A percentile compares a stretch with the other conserved stretches of the same genome.
Conservation (phyloP, 53 echinoderm and acorn worm genomes). For the Temnopleurus reevesii region DNA sequence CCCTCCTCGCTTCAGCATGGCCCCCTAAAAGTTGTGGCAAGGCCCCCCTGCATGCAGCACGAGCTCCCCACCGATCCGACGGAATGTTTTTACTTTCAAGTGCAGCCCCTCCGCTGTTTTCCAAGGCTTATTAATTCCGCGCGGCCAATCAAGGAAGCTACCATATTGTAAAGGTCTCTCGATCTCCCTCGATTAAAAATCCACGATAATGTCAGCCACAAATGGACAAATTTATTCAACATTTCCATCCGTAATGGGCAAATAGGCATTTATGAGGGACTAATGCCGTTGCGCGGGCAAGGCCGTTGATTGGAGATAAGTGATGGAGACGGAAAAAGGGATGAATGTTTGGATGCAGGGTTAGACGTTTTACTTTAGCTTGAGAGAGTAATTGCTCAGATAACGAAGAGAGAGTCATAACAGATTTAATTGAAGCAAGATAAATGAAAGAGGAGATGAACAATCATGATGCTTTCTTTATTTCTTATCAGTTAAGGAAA, state of each 20-base stretch:
- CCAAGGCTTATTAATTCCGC: conserved; percentile 45
- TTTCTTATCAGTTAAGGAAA: too few relatives aligned
- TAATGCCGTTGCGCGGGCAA: background rate
- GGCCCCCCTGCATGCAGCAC: background rate
- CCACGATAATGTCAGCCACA: background rate
- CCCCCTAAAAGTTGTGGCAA: background rate
- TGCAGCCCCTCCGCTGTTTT: conserved; percentile 33
- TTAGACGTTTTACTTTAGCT: background rate
- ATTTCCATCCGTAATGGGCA: background rate
- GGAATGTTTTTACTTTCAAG: conserved; percentile 38
- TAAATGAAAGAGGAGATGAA: background rate
- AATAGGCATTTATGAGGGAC: background rate
- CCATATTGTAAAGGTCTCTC: background rate
- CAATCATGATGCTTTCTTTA: too few relatives aligned
- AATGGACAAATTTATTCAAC: conserved; percentile 22
- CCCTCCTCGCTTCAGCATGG: background rate
- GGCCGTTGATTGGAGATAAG: background rate
- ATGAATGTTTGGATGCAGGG: background rate
- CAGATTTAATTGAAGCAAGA: background rate
- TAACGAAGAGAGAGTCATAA: background rate
- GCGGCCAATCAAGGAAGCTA: conserved; percentile 8
- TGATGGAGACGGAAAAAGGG: background rate
- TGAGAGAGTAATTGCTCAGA: background rate
- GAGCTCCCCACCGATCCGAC: background rate
- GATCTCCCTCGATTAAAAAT: background rate